A percentile compares a stretch with the other conserved stretches of the same genome.
Conservation (phyloP, 2,888 invertebrate genomes). For the Biston betularia region DNA sequence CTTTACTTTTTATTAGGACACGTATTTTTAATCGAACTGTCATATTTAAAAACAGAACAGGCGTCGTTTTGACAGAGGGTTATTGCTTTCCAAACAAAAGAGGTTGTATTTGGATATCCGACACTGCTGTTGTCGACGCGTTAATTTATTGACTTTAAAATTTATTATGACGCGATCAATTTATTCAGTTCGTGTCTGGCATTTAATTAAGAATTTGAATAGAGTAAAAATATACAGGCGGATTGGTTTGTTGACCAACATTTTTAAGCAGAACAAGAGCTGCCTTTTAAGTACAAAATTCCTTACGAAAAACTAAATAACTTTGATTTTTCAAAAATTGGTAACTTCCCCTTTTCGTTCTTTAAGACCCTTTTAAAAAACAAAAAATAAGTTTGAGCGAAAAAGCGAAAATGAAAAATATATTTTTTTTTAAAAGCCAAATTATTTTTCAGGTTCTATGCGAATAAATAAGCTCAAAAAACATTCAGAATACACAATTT, state of each 20-base stretch:
- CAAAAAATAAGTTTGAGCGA: no score
- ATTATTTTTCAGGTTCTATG: no score
- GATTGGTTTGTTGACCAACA: background rate
- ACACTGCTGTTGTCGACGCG: slow-evolving; percentile 29
- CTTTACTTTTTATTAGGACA: slow-evolving; percentile 24
- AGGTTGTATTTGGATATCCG: slow-evolving; percentile 19
- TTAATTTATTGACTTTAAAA: slow-evolving; percentile 27
- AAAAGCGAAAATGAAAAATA: no score
- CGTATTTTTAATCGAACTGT: slow-evolving; percentile 47
- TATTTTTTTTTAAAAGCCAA: no score
- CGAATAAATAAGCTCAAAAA: no score
- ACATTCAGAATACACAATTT: background rate
- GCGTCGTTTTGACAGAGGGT: slow-evolving; percentile 43
- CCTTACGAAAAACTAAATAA: no score
- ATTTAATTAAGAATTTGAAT: background rate
- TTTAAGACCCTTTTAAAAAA: no score
- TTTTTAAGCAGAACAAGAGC: no score
- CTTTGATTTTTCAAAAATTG: no score
- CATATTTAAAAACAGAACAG: slow-evolving; percentile 42
- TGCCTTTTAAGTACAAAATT: no score
- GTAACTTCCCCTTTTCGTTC: no score
- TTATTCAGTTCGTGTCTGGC: slow-evolving; percentile 15
- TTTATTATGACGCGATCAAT: slow-evolving; percentile 12
- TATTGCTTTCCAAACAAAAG: slow-evolving; percentile 43
- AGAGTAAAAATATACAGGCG: background rate